These are phyloP conservation scores for Brevipalpus yothersi DNA, from an alignment of 1,140 invertebrate species.

Conservation along the genomic window DNA sequence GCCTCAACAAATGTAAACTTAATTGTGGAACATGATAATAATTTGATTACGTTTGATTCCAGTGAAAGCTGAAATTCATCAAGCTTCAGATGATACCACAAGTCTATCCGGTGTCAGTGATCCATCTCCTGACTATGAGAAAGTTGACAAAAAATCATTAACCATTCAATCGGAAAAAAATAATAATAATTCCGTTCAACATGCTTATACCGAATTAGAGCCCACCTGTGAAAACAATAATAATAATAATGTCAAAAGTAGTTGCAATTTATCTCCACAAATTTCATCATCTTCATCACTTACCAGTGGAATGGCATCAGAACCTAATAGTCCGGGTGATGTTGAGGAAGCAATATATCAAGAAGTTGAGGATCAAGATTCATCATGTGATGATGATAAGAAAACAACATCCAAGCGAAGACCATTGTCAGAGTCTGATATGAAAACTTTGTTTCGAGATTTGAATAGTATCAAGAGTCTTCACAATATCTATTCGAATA, in stretches of 20 bases:
- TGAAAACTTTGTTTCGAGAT: no score
- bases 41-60: background rate
- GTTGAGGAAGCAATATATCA: conserved; percentile 13
- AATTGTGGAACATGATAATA: no score
- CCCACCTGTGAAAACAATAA: background rate
- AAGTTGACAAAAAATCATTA: conserved; percentile 2
- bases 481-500: no score
- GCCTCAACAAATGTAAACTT: background rate
- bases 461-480: no score
- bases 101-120: conserved; percentile 10
- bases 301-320: background rate
- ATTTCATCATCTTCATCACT: background rate
- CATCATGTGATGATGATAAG: background rate
- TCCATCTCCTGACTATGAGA: conserved; percentile 12
- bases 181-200: no score
- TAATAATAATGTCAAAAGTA: background rate
- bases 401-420: background rate
- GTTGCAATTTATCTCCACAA: background rate
- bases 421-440: no score
- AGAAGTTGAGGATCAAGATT: conserved; percentile 9
- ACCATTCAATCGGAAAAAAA: background rate
- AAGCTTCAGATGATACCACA: conserved; percentile 9
- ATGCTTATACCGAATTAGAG: background rate
- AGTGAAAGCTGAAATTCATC: conserved; percentile 14
- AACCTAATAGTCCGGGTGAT: background rate